These are phyloP conservation scores for Todiramphus saurophagus DNA, from an alignment of 2,113 vertebrate species.

Conservation along the genomic window DNA sequence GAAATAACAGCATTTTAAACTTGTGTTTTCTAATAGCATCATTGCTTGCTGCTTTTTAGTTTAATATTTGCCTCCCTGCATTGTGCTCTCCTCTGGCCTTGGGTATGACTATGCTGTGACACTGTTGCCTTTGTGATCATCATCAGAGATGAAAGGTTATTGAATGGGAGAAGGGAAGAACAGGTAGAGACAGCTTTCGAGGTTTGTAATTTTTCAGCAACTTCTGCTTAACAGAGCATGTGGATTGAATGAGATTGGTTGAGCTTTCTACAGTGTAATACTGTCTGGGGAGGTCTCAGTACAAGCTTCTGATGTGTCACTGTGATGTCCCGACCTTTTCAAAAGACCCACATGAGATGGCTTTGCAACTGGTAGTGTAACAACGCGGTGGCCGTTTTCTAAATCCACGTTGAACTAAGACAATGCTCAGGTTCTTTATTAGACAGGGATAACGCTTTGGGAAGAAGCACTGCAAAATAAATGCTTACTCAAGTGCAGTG, in stretches of 20 bases:
- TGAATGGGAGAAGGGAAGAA: background rate
- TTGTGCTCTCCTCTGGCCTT: background rate
- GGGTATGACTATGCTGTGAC: no score
- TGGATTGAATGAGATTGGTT: background rate
- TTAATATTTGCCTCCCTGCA: accelerated
- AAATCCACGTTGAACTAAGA: background rate
- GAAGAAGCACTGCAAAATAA: background rate
- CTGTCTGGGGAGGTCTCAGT: background rate
- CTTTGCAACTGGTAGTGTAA: background rate
- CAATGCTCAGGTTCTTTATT: background rate
- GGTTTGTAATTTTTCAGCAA: background rate
- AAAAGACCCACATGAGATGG: background rate
- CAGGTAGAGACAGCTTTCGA: background rate
- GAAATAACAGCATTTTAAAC: background rate
- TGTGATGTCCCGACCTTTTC: background rate
- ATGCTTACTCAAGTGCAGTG: background rate
- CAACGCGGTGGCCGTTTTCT: background rate
- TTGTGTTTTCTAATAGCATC: background rate
- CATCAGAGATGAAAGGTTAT: background rate
- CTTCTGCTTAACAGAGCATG: background rate
- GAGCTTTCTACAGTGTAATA: background rate
- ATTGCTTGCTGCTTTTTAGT: background rate
- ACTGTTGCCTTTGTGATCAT: background rate
- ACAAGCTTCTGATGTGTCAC: no score
- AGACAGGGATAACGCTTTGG: background rate